Base-by-base conservation (phyloP, 1,140 invertebrate genomes). In the Bombus impatiens region DNA sequence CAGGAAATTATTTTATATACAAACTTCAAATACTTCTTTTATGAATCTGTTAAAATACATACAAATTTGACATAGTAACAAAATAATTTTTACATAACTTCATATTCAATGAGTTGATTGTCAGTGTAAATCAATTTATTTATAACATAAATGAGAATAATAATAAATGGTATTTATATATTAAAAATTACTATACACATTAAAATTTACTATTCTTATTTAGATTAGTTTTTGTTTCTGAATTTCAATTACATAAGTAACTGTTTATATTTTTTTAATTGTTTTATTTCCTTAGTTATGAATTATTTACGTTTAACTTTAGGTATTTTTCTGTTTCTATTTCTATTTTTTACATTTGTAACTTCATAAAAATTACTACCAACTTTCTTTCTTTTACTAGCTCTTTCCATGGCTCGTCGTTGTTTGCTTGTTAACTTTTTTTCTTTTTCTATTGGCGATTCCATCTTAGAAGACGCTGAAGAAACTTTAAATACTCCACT, bases 291-390 rank as follows among this genome's bases (percentile, higher is more conserved):
- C 32, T 37, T 22, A 37, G 32, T 37, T 80, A 32, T 22, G 10
- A 37, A 82, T 86, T 89, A 92, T 79, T 90, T 92, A 83, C 85
- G 90, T 40, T 90, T 91, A 32, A 92, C 22, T 90, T 94, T 94
- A 1, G 93, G 93, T 40, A 94, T 74, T 92, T 96, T 97, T 88
- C 96, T 96, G 90, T 96, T 96, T 90, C 96, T 96, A 94, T 97
- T 98, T 86, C 96, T 96, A 93, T 98, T 99, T 94, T 99, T 99
- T 44, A 99, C 98, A 96, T 99, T 99, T 6, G 97, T 96, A 44
- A 97, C 96, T 95, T 98, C 97, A 94, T 99, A 99, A 93, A 99
- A 99, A 95, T 99, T 98, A 92, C 97, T 98, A 85, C 98, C 98
- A 87, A 98, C 97, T 92, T 98, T 99, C 93, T 98, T 98, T 6